Base-by-base conservation (phyloP, 2,113 vertebrate species). In the Solenodon paradoxus region DNA sequence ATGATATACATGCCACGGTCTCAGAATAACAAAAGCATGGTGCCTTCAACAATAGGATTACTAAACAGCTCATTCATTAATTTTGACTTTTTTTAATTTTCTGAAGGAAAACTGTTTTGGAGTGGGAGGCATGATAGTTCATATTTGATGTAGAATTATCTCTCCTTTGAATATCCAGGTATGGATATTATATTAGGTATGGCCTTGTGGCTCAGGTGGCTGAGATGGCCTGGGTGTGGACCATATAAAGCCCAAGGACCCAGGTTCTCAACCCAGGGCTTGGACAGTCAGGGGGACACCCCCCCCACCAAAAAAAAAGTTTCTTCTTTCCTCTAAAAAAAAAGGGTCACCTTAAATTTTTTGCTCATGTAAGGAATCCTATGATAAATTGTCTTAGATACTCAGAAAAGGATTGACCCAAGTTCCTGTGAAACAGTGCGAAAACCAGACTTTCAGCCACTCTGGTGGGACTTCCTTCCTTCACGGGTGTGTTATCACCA, bases 1-100 rank as follows among this genome's bases (percentile, higher is more conserved):
- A 0, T 12, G 1, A 22, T 2, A 53, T 15, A 2, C 12, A 0
- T 9, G 2, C 10, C 9, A 1, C n/a, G 12, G 22, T n/a, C 68
- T 57, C 78, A 51, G 57, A 51, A 12, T 15, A 40, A 35, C 35
- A 61, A 0, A 28, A 8, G 4, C 57, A 11, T 12, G 13, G 47
- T 74, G 10, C 26, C 35, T 51, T 63, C 68, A 47, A 24, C 69
- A 30, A 4, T 4, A 7, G 32, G 38, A 45, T 57, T 42, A 81
- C n/a, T 49, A 35, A 79, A 51, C n/a, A n/a, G n/a, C 12, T 24
- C 26, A 59, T 59, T 59, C 26, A 59, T 59, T 59, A 8, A 59
- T 22, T 28, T 59, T 5, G 24, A 32, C 12, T 32, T 74, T 74
- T 42, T 74, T 74, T 47, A 15, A 51, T 79, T 74, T 84, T 22